Conservation (phyloP, 1,140 invertebrate species). For the Sesamia nonagrioides region DNA sequence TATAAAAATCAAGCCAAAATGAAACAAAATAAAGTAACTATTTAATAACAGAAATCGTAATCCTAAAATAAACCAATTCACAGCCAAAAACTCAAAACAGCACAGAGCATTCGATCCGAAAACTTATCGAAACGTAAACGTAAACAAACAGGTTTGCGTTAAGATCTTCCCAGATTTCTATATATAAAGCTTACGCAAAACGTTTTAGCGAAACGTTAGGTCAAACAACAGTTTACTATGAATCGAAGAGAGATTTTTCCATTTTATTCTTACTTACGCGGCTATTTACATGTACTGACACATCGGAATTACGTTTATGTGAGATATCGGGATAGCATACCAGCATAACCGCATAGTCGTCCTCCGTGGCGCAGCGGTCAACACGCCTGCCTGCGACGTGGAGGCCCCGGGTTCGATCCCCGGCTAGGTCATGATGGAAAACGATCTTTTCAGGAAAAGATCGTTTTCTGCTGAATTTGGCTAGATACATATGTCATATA, state of each 20-base stretch:
- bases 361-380: too few relatives aligned
- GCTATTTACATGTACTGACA: background rate
- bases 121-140: slow-evolving; percentile 23
- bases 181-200: slow-evolving; percentile 52
- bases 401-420: too few relatives aligned
- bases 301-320: background rate
- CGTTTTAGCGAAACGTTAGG: slow-evolving; percentile 11
- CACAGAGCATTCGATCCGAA: slow-evolving; percentile 16
- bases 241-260: background rate
- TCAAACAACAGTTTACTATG: slow-evolving; percentile 12
- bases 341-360: too few relatives aligned
- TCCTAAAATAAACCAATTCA: slow-evolving; percentile 6
- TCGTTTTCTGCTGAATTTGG: too few relatives aligned
- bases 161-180: slow-evolving; percentile 45
- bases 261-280: background rate
- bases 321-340: background rate
- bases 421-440: too few relatives aligned
- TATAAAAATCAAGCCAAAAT: too few relatives aligned
- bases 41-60: background rate
- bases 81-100: slow-evolving; percentile 1
- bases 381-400: too few relatives aligned
- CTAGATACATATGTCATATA: too few relatives aligned
- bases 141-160: slow-evolving; percentile 44
- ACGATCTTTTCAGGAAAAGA: too few relatives aligned
- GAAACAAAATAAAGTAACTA: too few relatives aligned